Conservation (phyloP, 1,140 invertebrate species). For the Acyrthosiphon pisum region DNA sequence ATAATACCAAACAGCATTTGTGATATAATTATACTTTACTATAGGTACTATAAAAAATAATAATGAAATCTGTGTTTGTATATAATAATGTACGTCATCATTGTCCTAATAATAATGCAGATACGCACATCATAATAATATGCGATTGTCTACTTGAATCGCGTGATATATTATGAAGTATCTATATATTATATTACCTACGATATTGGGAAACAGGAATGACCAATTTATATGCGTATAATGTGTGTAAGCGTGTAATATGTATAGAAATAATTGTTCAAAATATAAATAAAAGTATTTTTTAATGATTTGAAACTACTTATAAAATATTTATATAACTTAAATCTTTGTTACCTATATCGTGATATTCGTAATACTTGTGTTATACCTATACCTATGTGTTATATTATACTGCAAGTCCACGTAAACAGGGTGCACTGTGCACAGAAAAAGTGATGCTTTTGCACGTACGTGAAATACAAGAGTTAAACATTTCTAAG, state of each 20-base stretch:
- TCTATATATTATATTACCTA: not conserved
- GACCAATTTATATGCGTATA: not conserved
- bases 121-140: not conserved
- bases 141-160: not conserved
- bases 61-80: not conserved
- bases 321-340: no score
- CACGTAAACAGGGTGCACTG: no score
- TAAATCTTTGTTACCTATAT: no score
- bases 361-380: not conserved
- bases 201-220: not conserved
- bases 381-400: no score
- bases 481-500: no score
- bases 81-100: no score
- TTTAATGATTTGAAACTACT: not conserved
- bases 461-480: no score
- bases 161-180: not conserved
- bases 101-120: no score
- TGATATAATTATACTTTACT: not conserved
- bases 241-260: not conserved
- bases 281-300: not conserved
- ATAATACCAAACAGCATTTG: not conserved
- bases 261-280: not conserved
- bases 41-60: not conserved
- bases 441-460: no score
- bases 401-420: no score